Evolutionary conservation across 2,113 vertebrate species (phyloP).

Genomic region (Tamias sibiricus): DNA sequence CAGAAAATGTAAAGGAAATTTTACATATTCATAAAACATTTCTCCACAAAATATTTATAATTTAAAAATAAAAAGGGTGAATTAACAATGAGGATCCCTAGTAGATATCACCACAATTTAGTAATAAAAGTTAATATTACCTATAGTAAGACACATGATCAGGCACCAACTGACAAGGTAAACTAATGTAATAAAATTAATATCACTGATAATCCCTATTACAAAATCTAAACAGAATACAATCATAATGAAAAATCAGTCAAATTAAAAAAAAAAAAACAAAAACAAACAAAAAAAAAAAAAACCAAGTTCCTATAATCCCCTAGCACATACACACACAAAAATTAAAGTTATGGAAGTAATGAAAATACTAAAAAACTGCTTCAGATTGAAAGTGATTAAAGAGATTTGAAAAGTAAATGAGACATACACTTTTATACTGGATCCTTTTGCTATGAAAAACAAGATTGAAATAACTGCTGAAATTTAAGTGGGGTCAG

Average conservation of each 20-base stretch:
- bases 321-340: neutral
- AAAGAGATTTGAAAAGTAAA: neutral
- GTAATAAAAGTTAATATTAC: neutral
- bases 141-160: neutral
- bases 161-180: neutral
- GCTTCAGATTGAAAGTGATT: neutral
- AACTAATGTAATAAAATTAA: neutral
- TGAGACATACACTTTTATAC: neutral
- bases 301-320: neutral
- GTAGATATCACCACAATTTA: neutral
- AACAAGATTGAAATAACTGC: neutral
- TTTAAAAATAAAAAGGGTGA: neutral
- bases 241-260: neutral
- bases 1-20: neutral
- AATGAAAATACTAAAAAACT: neutral
- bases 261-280: neutral
- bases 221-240: neutral
- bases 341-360: neutral
- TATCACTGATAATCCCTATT: neutral
- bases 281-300: no score
- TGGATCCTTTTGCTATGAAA: neutral
- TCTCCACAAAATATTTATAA: neutral
- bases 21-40: neutral
- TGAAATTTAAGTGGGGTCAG: neutral
- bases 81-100: neutral